phyloP scores from a whole-genome alignment of 2,888 invertebrate genomes.

The Drosophila neoperkinsi region DNA sequence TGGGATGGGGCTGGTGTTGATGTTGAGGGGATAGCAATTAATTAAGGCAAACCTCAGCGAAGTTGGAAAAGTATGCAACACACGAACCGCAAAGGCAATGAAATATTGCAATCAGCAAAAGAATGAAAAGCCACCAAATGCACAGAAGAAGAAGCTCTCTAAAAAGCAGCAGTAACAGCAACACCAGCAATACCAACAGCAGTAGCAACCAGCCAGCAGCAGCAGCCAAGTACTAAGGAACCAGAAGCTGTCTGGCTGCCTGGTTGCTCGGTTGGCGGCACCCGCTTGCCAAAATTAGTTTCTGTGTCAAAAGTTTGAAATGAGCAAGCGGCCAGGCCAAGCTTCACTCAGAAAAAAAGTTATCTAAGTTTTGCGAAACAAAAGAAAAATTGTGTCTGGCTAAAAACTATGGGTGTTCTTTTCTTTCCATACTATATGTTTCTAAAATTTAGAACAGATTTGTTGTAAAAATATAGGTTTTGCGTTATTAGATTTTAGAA shows the following conservation, averaged over 20 bases:
- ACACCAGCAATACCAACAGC: conserved; percentile 4
- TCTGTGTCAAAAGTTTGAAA: conserved; percentile 82
- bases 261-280: conserved; percentile 57
- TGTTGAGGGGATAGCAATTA: conserved; percentile 57
- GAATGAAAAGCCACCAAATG: conserved; percentile 78
- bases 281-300: conserved; percentile 81
- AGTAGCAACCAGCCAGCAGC: conserved; percentile 3
- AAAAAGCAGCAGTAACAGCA: conserved; percentile 10
- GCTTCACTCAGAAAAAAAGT: background rate
- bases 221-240: conserved; percentile 6
- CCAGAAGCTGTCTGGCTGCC: conserved; percentile 28
- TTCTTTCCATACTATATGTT: background rate
- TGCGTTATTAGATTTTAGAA: background rate
- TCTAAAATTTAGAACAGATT: background rate
- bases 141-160: conserved; percentile 40
- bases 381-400: background rate
- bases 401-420: too few relatives aligned
- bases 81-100: conserved; percentile 82
- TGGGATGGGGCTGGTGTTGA: background rate
- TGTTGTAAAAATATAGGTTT: background rate
- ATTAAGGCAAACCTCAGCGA: conserved; percentile 80
- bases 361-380: background rate
- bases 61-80: conserved; percentile 78
- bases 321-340: conserved; percentile 61
- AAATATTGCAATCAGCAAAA: conserved; percentile 82